These are phyloP conservation scores for Falco peregrinus DNA, from an alignment of 2,797 vertebrate genomes.

Conservation along the genomic window DNA sequence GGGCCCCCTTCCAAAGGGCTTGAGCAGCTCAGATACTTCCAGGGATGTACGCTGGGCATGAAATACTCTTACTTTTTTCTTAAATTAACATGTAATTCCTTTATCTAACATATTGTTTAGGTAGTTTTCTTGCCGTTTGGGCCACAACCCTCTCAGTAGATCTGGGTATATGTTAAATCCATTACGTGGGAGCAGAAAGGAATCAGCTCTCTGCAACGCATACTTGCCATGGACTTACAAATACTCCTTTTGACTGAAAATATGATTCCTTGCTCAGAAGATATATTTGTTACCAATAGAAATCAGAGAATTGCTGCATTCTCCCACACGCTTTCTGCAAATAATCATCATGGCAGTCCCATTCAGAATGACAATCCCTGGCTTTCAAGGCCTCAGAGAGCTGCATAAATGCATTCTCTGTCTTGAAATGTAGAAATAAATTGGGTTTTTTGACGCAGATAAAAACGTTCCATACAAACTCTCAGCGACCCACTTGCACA, in stretches of 20 bases:
- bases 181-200: not conserved
- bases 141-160: not conserved
- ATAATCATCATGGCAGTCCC: not conserved
- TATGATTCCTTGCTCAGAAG: not conserved
- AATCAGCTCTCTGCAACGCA: not conserved
- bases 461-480: not conserved
- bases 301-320: not conserved
- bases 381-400: not conserved
- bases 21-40: not conserved
- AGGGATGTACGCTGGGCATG: not conserved
- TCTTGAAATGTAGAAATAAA: not conserved
- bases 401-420: not conserved
- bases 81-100: not conserved
- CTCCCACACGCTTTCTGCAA: not conserved
- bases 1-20: not conserved
- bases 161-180: not conserved
- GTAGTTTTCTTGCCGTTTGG: not conserved
- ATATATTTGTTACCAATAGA: not conserved
- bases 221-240: not conserved
- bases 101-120: not conserved
- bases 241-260: not conserved
- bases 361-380: not conserved
- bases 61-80: not conserved
- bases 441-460: rapidly evolving
- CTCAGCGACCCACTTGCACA: not conserved